phyloP scores from a whole-genome alignment of 2,888 invertebrate genomes.

The Trileptium ribeirensis region DNA sequence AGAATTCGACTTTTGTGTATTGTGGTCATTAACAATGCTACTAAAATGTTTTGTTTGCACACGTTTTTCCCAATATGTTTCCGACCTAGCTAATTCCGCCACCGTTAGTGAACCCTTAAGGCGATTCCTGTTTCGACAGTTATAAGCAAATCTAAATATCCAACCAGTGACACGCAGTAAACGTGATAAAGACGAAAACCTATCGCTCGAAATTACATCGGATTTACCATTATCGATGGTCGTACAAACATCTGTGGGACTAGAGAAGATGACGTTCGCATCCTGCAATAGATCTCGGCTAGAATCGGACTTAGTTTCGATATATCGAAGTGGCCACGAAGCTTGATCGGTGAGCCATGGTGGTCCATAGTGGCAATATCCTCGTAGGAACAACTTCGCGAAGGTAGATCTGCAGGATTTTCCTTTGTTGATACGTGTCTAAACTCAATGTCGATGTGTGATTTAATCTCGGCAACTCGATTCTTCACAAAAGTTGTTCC shows the following conservation, averaged over 20 bases:
- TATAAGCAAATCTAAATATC: background rate
- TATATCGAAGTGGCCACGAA: background rate
- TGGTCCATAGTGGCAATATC: background rate
- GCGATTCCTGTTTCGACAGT: background rate
- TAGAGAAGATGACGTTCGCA: no score
- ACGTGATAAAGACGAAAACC: background rate
- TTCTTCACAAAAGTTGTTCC: background rate
- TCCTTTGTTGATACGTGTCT: background rate
- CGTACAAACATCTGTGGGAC: background rate
- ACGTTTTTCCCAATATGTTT: background rate
- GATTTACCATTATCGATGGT: background rate
- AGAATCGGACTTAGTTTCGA: no score
- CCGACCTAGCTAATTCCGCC: background rate
- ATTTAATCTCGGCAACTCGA: conserved; percentile 1
- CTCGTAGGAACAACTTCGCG: background rate
- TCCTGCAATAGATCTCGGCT: no score
- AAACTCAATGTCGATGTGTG: background rate
- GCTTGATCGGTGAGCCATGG: background rate
- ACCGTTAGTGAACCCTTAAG: background rate
- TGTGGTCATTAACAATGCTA: background rate
- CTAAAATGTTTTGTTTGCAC: background rate
- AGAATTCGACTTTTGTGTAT: background rate
- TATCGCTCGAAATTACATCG: background rate
- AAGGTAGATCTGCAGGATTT: background rate
- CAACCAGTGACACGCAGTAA: background rate